Conservation (phyloP, 2,797 vertebrate genomes). For the Enteromius viviparus region DNA sequence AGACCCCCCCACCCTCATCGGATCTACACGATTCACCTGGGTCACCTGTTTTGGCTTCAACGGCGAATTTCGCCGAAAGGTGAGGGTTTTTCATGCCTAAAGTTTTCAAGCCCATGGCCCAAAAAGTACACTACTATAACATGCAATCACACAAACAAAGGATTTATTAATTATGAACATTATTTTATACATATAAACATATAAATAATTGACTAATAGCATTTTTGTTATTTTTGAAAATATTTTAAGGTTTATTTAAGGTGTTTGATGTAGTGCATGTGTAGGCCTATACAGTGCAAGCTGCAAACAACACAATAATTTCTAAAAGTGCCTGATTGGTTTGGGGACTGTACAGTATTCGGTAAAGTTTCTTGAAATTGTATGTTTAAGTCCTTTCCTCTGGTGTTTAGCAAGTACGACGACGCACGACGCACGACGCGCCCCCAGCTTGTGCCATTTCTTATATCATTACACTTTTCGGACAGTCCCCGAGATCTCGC, state of each 20-base stretch:
- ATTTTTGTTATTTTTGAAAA: not conserved
- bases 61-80: too few species aligned
- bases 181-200: not conserved
- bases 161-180: conserved; percentile 6
- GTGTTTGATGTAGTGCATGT: not conserved
- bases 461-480: not conserved
- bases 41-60: too few species aligned
- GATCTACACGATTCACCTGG: too few species aligned
- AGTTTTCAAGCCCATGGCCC: not conserved
- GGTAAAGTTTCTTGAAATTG: not conserved
- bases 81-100: too few species aligned
- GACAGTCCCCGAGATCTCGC: not conserved
- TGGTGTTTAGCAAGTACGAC: not conserved
- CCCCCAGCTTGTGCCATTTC: not conserved
- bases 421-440: not conserved
- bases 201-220: not conserved
- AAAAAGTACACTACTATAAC: not conserved
- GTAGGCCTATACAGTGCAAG: not conserved
- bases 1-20: too few species aligned
- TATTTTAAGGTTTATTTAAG: not conserved
- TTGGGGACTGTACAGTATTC: not conserved
- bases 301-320: not conserved
- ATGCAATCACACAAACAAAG: not conserved
- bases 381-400: too few species aligned
- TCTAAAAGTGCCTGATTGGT: not conserved